These are phyloP conservation scores for Caiman crocodilus DNA, from an alignment of 2,797 vertebrate species.

Conservation along the genomic window DNA sequence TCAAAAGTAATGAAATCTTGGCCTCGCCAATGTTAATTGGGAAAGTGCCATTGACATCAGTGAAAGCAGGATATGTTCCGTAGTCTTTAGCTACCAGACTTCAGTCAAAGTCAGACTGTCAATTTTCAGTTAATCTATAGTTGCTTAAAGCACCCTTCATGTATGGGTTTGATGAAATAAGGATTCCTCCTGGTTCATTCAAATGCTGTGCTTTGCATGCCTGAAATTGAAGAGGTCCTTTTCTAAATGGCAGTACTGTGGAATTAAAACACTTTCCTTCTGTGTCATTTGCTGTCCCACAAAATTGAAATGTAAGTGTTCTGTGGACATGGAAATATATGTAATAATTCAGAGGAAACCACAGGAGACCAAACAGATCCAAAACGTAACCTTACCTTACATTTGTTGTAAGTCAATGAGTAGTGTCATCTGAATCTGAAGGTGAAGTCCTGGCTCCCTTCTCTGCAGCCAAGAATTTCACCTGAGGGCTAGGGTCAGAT, in stretches of 20 bases:
- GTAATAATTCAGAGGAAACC: neutral
- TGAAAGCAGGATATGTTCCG: too few relatives aligned
- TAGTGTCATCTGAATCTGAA: accelerated
- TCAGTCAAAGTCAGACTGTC: too few relatives aligned
- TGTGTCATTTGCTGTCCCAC: neutral
- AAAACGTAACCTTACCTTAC: neutral
- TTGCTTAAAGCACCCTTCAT: neutral
- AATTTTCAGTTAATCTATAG: too few relatives aligned
- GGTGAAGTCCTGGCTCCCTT: neutral
- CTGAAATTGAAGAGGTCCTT: neutral
- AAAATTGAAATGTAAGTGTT: neutral
- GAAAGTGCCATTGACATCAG: too few relatives aligned
- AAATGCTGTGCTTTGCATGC: neutral
- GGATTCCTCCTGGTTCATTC: neutral
- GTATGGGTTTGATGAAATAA: neutral
- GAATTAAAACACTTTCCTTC: neutral
- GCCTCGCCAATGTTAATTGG: too few relatives aligned
- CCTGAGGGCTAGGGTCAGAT: neutral
- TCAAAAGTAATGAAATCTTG: neutral
- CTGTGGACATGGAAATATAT: neutral
- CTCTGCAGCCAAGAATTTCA: too few relatives aligned
- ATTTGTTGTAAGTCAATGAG: neutral
- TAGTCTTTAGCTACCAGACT: too few relatives aligned
- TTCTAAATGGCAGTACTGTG: accelerated
- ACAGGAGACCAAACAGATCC: constrained; percentile 13